A percentile compares a stretch with the other conserved stretches of the same genome.
These are phyloP conservation scores for Aptenodytes patagonicus DNA, from an alignment of 2,113 vertebrate genomes.

Conservation along the genomic window DNA sequence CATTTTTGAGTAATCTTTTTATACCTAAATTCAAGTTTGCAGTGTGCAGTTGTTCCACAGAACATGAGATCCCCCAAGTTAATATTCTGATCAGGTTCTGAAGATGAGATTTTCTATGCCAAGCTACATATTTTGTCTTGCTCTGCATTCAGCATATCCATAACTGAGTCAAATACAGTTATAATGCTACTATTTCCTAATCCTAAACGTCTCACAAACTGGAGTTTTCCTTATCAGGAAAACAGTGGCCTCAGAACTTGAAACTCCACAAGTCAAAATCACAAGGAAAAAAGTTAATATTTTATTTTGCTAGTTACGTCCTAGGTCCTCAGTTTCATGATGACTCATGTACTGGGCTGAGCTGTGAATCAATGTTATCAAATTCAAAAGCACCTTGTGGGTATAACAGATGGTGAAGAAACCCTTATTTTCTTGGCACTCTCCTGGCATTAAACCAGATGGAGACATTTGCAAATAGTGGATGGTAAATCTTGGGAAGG, in stretches of 20 bases:
- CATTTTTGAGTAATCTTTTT: neutral
- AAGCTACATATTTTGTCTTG: neutral
- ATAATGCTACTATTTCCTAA: neutral
- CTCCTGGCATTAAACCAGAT: slow-evolving; percentile 3
- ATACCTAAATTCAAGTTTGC: neutral
- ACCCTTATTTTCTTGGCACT: slow-evolving; percentile 5
- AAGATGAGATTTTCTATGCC: neutral
- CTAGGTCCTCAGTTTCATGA: neutral
- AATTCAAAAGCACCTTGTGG: neutral
- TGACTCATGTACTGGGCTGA: neutral
- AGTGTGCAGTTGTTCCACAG: neutral
- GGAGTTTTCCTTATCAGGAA: neutral
- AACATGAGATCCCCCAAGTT: neutral
- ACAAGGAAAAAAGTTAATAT: neutral
- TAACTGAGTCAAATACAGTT: neutral
- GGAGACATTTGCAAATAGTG: neutral
- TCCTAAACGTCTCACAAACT: neutral
- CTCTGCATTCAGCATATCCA: neutral
- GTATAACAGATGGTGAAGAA: slow-evolving; percentile 2
- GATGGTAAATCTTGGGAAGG: neutral
- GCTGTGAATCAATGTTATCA: neutral
- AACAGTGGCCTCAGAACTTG: neutral
- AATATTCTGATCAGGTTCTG: neutral
- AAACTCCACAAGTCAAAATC: neutral
- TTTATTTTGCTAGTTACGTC: neutral